phyloP scores from a whole-genome alignment of 2,113 vertebrate genomes.

The Paramormyrops kingsleyae region DNA sequence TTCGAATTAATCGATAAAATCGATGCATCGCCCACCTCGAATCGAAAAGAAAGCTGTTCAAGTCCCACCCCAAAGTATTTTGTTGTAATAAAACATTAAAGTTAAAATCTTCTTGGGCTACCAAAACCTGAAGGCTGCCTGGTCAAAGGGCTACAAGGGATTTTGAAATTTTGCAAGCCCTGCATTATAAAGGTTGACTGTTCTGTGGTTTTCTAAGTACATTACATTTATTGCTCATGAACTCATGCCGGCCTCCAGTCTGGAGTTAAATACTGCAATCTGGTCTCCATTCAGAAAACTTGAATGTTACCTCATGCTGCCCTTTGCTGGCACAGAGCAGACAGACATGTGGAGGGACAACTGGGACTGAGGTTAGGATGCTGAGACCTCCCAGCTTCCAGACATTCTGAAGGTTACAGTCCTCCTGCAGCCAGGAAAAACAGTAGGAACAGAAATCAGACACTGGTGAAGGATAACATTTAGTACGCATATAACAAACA shows the following conservation, averaged over 20 bases:
- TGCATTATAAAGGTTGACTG: neutral
- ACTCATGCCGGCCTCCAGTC: neutral
- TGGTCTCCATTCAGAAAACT: neutral
- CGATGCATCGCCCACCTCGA: no score
- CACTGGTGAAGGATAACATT: neutral
- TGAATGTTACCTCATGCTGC: constrained; percentile 70
- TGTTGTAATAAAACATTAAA: no score
- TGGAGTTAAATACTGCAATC: neutral
- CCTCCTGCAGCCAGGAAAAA: constrained; percentile 63
- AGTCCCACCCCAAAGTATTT: no score
- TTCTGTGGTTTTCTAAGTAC: neutral
- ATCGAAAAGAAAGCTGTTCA: neutral
- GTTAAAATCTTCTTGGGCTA: neutral
- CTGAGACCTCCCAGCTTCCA: constrained; percentile 84
- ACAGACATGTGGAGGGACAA: constrained; percentile 70
- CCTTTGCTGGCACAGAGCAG: constrained; percentile 87
- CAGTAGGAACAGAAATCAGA: neutral
- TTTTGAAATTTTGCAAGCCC: neutral
- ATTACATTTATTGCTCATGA: neutral
- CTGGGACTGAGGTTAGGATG: constrained; percentile 74
- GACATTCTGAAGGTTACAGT: constrained; percentile 75
- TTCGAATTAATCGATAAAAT: no score
- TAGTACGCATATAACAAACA: neutral
- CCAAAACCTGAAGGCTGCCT: neutral
- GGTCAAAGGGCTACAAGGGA: neutral